A percentile compares a stretch with the other conserved stretches of the same genome.
These are phyloP conservation scores for Aplochiton taeniatus DNA, from an alignment of 2,797 vertebrate genomes.

Conservation along the genomic window DNA sequence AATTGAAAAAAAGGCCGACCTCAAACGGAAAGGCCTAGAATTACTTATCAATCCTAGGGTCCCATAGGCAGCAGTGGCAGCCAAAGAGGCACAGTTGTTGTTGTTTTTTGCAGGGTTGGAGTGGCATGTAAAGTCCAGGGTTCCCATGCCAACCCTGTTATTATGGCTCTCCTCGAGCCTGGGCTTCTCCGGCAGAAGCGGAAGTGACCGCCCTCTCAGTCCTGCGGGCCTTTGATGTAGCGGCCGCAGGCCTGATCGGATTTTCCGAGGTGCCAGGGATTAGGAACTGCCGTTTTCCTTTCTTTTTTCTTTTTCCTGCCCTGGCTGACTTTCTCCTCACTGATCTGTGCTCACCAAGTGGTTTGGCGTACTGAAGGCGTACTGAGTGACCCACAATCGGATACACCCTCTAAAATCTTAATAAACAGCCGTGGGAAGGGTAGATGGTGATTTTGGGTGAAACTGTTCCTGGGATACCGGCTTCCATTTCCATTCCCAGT, in stretches of 20 bases:
- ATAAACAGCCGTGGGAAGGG: too few relatives aligned
- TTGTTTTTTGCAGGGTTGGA: conserved; percentile 17
- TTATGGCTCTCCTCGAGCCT: conserved; percentile 36
- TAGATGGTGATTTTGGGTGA: too few relatives aligned
- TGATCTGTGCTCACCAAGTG: too few relatives aligned
- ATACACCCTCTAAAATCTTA: too few relatives aligned
- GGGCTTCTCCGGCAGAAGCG: conserved; percentile 26
- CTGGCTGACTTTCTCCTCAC: conserved; percentile 29
- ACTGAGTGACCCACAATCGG: too few relatives aligned
- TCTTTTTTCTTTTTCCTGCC: conserved; percentile 32
- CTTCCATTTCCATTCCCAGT: too few relatives aligned
- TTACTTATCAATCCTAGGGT: conserved; percentile 26
- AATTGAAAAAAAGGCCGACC: conserved; percentile 1
- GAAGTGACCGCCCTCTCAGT: conserved; percentile 38
- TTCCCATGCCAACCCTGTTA: conserved; percentile 47
- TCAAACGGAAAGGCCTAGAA: conserved; percentile 23
- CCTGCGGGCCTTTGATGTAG: conserved; percentile 50
- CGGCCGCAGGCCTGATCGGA: conserved; percentile 48
- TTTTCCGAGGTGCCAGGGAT: conserved; percentile 51
- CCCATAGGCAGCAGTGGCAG: neutral
- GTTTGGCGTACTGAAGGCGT: too few relatives aligned
- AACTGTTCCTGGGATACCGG: too few relatives aligned
- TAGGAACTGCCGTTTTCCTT: conserved; percentile 21
- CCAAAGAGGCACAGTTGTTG: too few relatives aligned
- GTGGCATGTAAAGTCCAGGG: conserved; percentile 13